Conservation (phyloP, 1,140 invertebrate genomes). For the Drosophila parvula region DNA sequence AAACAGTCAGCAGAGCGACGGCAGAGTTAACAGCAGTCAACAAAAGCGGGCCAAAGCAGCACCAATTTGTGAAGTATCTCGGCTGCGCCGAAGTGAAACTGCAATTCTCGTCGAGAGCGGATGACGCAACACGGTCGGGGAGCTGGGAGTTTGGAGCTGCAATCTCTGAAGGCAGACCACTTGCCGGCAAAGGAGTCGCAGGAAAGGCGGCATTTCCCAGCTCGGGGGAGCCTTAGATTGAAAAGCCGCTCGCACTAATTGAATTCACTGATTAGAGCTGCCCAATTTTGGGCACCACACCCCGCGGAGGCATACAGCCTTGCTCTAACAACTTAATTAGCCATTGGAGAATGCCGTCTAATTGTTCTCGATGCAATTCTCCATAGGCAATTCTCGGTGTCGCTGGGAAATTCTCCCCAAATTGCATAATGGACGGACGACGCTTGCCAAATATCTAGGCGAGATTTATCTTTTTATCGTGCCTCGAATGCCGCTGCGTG, state of each 20-base stretch:
- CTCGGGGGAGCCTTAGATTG: constrained; percentile 54
- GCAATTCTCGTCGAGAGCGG: constrained; percentile 59
- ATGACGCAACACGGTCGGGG: constrained; percentile 59
- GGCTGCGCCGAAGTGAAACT: constrained; percentile 50
- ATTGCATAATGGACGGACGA: constrained; percentile 45
- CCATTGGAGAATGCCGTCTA: constrained; percentile 62
- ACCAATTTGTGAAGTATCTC: constrained; percentile 81
- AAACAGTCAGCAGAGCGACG: constrained; percentile 27
- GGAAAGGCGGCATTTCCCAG: constrained; percentile 47
- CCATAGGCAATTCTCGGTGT: constrained; percentile 15
- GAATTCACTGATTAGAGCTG: constrained; percentile 38
- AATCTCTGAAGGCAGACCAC: constrained; percentile 75
- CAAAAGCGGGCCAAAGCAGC: constrained; percentile 75
- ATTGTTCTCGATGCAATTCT: constrained; percentile 58
- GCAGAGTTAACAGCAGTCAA: constrained; percentile 44
- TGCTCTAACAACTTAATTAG: constrained; percentile 69
- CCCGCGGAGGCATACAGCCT: constrained; percentile 29
- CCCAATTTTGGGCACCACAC: constrained; percentile 34
- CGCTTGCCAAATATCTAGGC: constrained; percentile 49
- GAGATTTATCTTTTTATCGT: constrained; percentile 53
- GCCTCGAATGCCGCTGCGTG: constrained; percentile 69
- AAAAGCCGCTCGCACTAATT: constrained; percentile 55
- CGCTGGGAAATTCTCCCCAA: constrained; percentile 44
- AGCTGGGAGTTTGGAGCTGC: constrained; percentile 5
- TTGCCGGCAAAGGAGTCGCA: constrained; percentile 69